Evolutionary conservation across 2,888 invertebrate species (phyloP).

Genomic region (Vesta saturnalis): DNA sequence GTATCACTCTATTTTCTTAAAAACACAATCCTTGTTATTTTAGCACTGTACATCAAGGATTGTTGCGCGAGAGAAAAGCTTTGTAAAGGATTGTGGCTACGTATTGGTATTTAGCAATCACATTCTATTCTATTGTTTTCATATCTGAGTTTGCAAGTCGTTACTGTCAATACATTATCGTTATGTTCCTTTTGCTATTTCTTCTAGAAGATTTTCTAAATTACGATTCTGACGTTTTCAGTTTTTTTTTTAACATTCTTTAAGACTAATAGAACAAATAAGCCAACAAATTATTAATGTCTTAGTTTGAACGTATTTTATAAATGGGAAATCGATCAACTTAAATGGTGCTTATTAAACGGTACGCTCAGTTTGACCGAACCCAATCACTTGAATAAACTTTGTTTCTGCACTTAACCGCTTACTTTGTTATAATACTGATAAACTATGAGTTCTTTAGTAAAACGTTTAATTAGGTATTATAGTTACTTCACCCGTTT

Average conservation of each 20-base stretch:
- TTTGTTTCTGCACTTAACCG: constrained; percentile 20
- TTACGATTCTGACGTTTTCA: constrained; percentile 4
- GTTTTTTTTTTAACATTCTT: background rate
- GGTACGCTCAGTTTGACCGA: constrained; percentile 35
- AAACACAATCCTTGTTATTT: constrained; percentile 37
- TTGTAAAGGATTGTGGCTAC: constrained; percentile 29
- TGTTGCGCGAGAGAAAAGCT: constrained; percentile 28
- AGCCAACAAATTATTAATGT: constrained; percentile 51
- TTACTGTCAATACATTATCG: constrained; percentile 33
- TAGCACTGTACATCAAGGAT: constrained; percentile 33
- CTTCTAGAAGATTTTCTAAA: constrained; percentile 20
- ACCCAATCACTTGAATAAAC: constrained; percentile 20
- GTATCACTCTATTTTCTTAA: constrained; percentile 30
- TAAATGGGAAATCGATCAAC: constrained; percentile 49
- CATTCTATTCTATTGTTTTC: constrained; percentile 30
- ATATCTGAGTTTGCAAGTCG: constrained; percentile 33
- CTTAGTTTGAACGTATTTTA: constrained; percentile 42
- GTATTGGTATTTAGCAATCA: constrained; percentile 36
- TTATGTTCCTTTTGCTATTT: constrained; percentile 27
- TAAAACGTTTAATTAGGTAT: too few species aligned
- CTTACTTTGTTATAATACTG: too few species aligned
- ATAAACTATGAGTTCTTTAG: too few species aligned
- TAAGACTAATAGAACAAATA: constrained; percentile 23
- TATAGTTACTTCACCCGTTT: too few species aligned
- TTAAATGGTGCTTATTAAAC: constrained; percentile 46